Evolutionary conservation across 2,797 vertebrate species (phyloP), one percentile per base, ranked within the genome.

Genomic region (Zenarchopterus dispar): DNA sequence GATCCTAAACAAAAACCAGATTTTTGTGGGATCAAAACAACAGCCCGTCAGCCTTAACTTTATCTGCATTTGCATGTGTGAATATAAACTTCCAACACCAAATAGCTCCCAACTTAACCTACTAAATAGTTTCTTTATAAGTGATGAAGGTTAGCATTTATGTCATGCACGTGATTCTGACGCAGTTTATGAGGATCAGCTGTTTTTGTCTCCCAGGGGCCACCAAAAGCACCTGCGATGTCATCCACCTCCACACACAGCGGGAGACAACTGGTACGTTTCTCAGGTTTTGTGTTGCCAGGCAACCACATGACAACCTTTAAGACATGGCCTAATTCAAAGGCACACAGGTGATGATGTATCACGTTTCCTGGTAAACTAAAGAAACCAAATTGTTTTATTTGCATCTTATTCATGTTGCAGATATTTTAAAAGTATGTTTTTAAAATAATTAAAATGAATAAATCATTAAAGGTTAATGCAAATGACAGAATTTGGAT

Each of bases 261-360:
- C 10, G 41, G 16, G 47, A 26, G 11, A 57, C 33, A 13, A 54
- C 13, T 15, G 16, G 28, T n/a, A 13, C 0, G 31, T 52, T 47
- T 70, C 62, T 75, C 51, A 51, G 58, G 15, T 43, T 70, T 58
- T 22, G 21, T 65, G 42, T 58, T 58, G 6, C n/a, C 4, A 56
- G n/a, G 59, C 10, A 39, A 16, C 24, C 18, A 39, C 1, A 45
- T 5, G 15, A 42, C 3, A 17, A 69, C 60, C 56, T 58, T 53
- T 55, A 52, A 58, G 66, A 67, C 44, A 41, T 49, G 22, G 57
- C 44, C 18, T 45, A 2, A 33, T 59, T 62, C 21, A 49, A 48
- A 44, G 46, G 47, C 8, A 15, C 58, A 26, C 1, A 39, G 36
- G 24, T 11, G 2, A 16, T 4, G 3, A 63, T n/a, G 1, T 11